Evolutionary conservation across 2,113 vertebrate species (phyloP).

Genomic region (Numenius arquata): DNA sequence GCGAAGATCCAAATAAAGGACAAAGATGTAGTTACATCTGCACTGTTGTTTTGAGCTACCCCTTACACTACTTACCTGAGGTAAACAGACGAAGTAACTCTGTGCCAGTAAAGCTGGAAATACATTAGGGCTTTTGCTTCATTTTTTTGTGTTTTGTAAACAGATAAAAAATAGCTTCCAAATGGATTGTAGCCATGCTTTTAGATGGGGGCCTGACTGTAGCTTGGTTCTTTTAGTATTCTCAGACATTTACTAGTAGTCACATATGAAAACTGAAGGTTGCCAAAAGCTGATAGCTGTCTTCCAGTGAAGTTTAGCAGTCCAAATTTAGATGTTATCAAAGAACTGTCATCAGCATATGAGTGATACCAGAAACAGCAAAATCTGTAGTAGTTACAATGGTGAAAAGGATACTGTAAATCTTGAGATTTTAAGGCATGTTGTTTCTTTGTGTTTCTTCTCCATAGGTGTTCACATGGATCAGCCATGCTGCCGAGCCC

Average conservation of each 20-base stretch:
- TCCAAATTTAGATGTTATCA: neutral
- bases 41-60: neutral
- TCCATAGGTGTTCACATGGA: conserved; percentile 85
- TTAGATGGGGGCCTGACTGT: neutral
- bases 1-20: neutral
- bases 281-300: neutral
- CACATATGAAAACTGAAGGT: neutral
- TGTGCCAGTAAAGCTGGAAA: neutral
- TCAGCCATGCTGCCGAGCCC: conserved; percentile 94
- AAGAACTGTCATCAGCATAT: neutral
- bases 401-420: neutral
- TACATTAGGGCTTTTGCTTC: neutral
- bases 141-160: neutral
- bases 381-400: neutral
- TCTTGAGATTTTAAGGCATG: neutral
- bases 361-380: neutral
- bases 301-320: neutral
- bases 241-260: neutral
- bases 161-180: neutral
- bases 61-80: neutral
- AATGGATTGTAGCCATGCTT: neutral
- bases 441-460: conserved; percentile 10
- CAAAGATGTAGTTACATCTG: neutral
- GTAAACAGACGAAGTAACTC: neutral
- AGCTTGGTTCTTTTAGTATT: neutral